phyloP scores from a whole-genome alignment of 1,140 invertebrate genomes.

The Aphaenogaster ashmeadi region DNA sequence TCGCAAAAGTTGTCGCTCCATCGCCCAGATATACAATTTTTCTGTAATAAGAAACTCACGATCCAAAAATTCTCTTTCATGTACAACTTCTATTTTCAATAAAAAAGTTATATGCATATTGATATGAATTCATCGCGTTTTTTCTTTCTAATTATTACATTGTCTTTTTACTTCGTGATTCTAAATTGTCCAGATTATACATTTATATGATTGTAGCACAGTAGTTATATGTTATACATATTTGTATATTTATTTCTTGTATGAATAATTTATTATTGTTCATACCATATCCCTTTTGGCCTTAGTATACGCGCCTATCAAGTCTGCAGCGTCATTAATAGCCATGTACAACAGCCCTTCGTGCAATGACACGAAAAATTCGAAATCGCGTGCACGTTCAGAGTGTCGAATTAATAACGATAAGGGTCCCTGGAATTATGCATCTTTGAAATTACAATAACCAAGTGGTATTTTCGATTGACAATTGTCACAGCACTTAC shows the following conservation, averaged over 20 bases:
- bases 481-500: constrained; percentile 83
- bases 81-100: background rate
- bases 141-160: too few relatives aligned
- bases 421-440: constrained; percentile 91
- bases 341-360: constrained; percentile 92
- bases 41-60: constrained; percentile 85
- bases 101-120: too few relatives aligned
- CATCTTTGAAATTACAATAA: background rate
- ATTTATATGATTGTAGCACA: background rate
- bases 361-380: constrained; percentile 83
- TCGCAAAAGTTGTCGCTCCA: constrained; percentile 90
- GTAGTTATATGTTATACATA: background rate
- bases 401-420: constrained; percentile 92
- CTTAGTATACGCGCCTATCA: constrained; percentile 92
- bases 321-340: constrained; percentile 92
- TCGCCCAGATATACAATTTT: constrained; percentile 88
- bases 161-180: too few relatives aligned
- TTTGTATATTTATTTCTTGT: background rate
- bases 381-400: constrained; percentile 16
- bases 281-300: constrained; percentile 92
- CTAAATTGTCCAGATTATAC: too few relatives aligned
- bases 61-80: background rate
- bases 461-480: background rate
- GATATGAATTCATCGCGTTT: too few relatives aligned
- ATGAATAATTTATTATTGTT: constrained; percentile 66